Evolutionary conservation across 2,113 vertebrate genomes (phyloP), one percentile per base, ranked within the genome.

Genomic region (Carassius auratus): DNA sequence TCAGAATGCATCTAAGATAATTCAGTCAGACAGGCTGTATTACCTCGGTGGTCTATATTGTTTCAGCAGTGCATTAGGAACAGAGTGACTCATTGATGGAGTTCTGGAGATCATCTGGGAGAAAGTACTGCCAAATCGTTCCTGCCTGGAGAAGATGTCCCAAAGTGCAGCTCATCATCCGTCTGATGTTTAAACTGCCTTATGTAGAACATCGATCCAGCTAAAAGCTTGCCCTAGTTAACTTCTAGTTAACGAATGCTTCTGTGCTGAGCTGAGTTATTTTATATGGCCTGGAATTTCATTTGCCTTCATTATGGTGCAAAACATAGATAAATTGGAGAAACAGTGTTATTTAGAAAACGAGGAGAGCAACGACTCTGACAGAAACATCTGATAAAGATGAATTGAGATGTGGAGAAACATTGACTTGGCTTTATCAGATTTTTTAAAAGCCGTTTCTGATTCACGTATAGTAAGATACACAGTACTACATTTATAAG

Each of bases 41-140:
- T 64, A 80, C 61, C 78, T 80, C 78, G 64, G 76, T 79, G 55
- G 36, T 19, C 30, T 14, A 14, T 12, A 61, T 13, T n/a, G 55
- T 38, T 42, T 61, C 33, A 80, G 57, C 57, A 62, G n/a, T 45
- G 57, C 77, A 62, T 62, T 75, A 62, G 57, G 21, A 80, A 23
- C 3, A 17, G 36, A 23, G 15, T 62, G 57, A 80, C 59, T 62
- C 36, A 45, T 17, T 78, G 19, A 38, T 79, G 57, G 21, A 48
- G 59, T 80, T 80, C n/a, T 64, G 59, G 61, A 64, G 59, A 80
- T 80, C 78, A 80, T 80, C 59, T 45, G 78, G n/a, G 78, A 64
- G 38, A 80, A 64, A 42, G 12, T 45, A 42, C 78, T 80, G 78
- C 78, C 78, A 64, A 48, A 80, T 80, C 2, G 7, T 64, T 80